Conservation (phyloP, 1,140 invertebrate genomes). For the Pararge aegeria region DNA sequence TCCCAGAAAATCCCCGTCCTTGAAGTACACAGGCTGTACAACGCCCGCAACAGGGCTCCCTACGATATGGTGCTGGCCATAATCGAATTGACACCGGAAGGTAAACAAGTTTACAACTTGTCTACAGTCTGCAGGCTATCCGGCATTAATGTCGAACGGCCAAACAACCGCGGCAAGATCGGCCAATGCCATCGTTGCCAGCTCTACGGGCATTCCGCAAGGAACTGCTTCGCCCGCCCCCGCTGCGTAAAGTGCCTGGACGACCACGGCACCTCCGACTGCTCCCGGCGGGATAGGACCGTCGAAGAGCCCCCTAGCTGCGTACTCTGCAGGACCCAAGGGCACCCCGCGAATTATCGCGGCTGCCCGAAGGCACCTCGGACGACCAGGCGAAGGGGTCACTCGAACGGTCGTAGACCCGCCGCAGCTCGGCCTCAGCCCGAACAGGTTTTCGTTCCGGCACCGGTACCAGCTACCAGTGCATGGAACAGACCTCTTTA, state of each 20-base stretch:
- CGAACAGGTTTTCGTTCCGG: too few species aligned
- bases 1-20: neutral
- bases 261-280: constrained; percentile 14
- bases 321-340: neutral
- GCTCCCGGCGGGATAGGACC: neutral
- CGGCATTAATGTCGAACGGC: neutral
- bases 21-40: neutral
- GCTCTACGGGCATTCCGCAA: constrained; percentile 3
- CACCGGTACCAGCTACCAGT: too few species aligned
- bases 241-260: constrained; percentile 18
- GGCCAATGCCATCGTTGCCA: constrained; percentile 21
- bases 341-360: constrained; percentile 10
- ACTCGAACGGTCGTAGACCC: too few species aligned
- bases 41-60: neutral
- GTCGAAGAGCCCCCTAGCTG: neutral
- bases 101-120: neutral
- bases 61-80: neutral
- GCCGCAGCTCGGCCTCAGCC: neutral
- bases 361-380: constrained; percentile 7
- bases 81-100: neutral
- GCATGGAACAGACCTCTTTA: too few species aligned
- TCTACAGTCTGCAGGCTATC: neutral
- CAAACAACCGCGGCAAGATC: neutral
- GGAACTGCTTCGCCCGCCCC: neutral
- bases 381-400: too few species aligned